phyloP scores from a whole-genome alignment of 2,113 vertebrate genomes.

The Butastur rufipennis region DNA sequence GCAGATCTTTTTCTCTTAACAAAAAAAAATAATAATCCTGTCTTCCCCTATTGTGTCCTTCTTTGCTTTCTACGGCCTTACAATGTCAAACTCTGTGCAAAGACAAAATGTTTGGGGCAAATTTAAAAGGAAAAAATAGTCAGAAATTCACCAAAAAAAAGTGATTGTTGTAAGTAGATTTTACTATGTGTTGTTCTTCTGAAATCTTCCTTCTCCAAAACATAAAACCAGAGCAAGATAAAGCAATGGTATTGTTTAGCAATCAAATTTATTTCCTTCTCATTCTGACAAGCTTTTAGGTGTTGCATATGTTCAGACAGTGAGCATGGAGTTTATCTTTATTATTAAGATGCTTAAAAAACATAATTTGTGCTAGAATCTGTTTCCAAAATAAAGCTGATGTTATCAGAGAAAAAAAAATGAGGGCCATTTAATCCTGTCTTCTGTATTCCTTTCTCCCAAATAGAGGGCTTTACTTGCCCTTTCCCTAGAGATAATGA shows the following conservation, averaged over 20 bases:
- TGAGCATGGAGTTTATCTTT: neutral
- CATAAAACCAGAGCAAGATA: neutral
- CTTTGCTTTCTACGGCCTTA: neutral
- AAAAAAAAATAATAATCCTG: neutral
- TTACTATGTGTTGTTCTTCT: neutral
- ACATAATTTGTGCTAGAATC: neutral
- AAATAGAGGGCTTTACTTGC: neutral
- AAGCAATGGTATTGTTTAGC: neutral
- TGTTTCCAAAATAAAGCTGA: neutral
- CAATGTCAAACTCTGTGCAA: neutral
- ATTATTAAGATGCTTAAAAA: neutral
- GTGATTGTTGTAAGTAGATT: neutral
- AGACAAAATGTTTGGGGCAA: neutral
- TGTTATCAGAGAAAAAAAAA: neutral
- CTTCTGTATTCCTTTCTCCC: neutral
- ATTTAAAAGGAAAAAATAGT: neutral
- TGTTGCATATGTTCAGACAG: neutral
- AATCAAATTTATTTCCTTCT: neutral
- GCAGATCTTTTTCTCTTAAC: neutral
- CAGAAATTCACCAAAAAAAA: neutral
- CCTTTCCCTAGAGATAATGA: neutral
- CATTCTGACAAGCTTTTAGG: neutral
- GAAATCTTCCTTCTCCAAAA: neutral
- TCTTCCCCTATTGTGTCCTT: neutral
- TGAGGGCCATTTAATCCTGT: neutral